These are phyloP conservation scores for Saccostrea cuccullata DNA, from an alignment of 1,140 invertebrate species.

Conservation along the genomic window DNA sequence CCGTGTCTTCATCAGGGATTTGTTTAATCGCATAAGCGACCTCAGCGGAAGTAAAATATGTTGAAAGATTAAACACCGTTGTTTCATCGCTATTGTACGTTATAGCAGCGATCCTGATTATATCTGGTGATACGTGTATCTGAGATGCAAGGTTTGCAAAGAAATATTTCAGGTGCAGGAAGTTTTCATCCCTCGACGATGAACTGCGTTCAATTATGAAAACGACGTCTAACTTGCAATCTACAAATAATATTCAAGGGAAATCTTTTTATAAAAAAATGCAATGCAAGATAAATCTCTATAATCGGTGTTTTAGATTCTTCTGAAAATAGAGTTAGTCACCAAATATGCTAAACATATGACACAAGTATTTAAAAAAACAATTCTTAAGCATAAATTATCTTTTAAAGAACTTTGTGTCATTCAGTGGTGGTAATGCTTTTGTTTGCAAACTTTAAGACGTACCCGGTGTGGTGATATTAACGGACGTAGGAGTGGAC, in stretches of 20 bases:
- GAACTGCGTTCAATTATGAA: not conserved
- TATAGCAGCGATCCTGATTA: not conserved
- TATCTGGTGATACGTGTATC: not conserved
- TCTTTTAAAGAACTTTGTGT: no score
- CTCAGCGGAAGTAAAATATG: constrained; percentile 11
- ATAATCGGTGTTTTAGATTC: no score
- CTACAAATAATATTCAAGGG: not conserved
- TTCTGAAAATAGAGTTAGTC: no score
- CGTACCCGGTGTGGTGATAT: not conserved
- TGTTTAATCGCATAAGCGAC: constrained; percentile 14
- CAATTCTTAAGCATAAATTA: no score
- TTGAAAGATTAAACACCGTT: not conserved
- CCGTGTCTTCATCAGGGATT: not conserved
- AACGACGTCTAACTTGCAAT: not conserved
- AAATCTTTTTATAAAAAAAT: no score
- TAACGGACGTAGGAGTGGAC: not conserved
- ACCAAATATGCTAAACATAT: no score
- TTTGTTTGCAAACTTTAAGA: not conserved
- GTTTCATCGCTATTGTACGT: not conserved
- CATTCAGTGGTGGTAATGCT: no score
- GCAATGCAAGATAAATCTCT: no score
- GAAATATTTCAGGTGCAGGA: not conserved
- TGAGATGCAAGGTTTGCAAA: not conserved
- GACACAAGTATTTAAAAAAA: no score
- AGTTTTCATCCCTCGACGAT: not conserved